phyloP scores from a whole-genome alignment of 2,113 vertebrate species.

The Enhydra lutris region DNA sequence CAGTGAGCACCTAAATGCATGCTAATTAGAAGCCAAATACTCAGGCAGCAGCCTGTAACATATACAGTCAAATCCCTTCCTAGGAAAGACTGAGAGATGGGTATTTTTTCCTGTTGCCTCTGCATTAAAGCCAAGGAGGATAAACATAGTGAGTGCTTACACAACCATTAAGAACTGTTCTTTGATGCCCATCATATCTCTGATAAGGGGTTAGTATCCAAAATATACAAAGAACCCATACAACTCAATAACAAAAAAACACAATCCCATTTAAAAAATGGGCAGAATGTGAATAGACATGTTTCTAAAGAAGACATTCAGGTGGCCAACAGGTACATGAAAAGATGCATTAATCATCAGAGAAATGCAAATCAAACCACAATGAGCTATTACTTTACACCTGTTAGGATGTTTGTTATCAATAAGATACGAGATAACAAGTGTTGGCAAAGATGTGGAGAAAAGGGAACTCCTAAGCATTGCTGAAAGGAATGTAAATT shows the following conservation, averaged over 20 bases:
- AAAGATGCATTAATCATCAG: not conserved
- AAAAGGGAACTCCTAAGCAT: not conserved
- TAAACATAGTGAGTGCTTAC: not conserved
- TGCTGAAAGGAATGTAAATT: not conserved
- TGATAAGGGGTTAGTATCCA: not conserved
- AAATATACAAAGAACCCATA: not conserved
- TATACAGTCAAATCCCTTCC: not conserved
- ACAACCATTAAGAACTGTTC: not conserved
- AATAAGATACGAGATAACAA: not conserved
- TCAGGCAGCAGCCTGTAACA: not conserved
- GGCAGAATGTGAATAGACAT: not conserved
- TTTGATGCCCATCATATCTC: not conserved
- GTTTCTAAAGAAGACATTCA: not conserved
- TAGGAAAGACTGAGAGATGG: not conserved
- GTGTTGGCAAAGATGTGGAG: not conserved
- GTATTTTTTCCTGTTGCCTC: not conserved
- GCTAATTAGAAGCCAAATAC: not conserved
- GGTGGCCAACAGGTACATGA: not conserved
- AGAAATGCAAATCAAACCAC: not conserved
- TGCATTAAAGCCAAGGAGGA: not conserved
- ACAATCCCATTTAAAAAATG: not conserved
- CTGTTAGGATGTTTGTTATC: not conserved
- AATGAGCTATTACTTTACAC: not conserved
- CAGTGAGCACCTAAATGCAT: not conserved
- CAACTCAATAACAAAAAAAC: not conserved